Evolutionary conservation across 1,140 invertebrate species (phyloP).

Genomic region (Tenebrio molitor): DNA sequence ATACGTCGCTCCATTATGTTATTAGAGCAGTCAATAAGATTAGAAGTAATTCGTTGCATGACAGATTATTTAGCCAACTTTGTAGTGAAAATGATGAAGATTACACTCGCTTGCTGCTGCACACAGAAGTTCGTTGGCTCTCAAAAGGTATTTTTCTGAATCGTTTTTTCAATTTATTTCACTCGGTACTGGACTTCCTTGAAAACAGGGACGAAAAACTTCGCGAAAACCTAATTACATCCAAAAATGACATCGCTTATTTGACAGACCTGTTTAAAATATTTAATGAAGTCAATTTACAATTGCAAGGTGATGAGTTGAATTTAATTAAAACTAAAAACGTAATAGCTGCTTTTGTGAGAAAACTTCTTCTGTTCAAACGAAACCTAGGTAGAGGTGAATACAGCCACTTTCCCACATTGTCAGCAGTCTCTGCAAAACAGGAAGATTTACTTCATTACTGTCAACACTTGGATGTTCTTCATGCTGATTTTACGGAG

Average conservation of each 20-base stretch:
- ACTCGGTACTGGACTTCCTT: slow-evolving; percentile 61
- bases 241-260: slow-evolving; percentile 64
- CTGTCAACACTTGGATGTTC: slow-evolving; percentile 59
- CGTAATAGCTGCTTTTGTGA: slow-evolving; percentile 62
- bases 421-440: slow-evolving; percentile 57
- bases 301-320: slow-evolving; percentile 64
- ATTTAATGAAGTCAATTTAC: slow-evolving; percentile 58
- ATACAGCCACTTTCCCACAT: slow-evolving; percentile 62
- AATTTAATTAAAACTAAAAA: slow-evolving; percentile 66
- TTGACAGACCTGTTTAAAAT: slow-evolving; percentile 60
- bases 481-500: slow-evolving; percentile 59
- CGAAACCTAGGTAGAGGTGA: slow-evolving; percentile 62
- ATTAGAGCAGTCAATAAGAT: too few species aligned
- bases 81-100: too few species aligned
- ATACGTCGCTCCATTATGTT: too few species aligned
- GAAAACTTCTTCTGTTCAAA: slow-evolving; percentile 63
- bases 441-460: slow-evolving; percentile 56
- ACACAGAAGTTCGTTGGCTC: slow-evolving; percentile 66
- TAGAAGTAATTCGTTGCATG: too few species aligned
- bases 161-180: too few species aligned
- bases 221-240: slow-evolving; percentile 60
- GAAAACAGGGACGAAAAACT: slow-evolving; percentile 62
- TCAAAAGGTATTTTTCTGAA: too few species aligned
- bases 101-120: slow-evolving; percentile 61
- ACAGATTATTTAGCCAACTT: too few species aligned